Evolutionary conservation across 2,113 vertebrate species (phyloP).

Genomic region (Brachirus orientalis): DNA sequence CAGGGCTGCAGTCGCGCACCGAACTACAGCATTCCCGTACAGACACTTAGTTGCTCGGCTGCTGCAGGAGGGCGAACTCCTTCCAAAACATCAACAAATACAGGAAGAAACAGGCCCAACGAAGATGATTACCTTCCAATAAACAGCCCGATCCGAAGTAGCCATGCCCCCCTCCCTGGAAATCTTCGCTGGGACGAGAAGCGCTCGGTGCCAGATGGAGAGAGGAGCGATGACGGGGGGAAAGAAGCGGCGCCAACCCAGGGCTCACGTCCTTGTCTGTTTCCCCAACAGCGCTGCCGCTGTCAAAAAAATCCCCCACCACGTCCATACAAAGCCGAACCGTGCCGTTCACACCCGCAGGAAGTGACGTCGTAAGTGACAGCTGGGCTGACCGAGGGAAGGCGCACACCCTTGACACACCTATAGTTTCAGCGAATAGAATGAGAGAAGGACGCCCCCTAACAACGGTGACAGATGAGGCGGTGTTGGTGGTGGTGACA

Average conservation of each 20-base stretch:
- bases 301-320: slow-evolving; percentile 81
- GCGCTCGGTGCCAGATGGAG: slow-evolving; percentile 18
- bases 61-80: slow-evolving; percentile 24
- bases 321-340: slow-evolving; percentile 64
- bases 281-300: slow-evolving; percentile 64
- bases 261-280: slow-evolving; percentile 64
- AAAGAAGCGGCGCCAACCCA: slow-evolving; percentile 25
- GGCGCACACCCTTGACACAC: slow-evolving; percentile 79
- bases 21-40: slow-evolving; percentile 18
- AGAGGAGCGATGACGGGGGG: not conserved
- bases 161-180: slow-evolving; percentile 59
- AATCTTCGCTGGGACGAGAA: slow-evolving; percentile 13
- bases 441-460: slow-evolving; percentile 62
- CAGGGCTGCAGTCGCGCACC: slow-evolving; percentile 1
- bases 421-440: slow-evolving; percentile 78
- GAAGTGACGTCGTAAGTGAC: slow-evolving; percentile 76
- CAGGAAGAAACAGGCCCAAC: slow-evolving; percentile 19
- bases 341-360: slow-evolving; percentile 60
- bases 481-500: too few relatives aligned
- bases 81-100: not conserved
- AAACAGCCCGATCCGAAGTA: slow-evolving; percentile 44
- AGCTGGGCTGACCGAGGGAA: slow-evolving; percentile 9
- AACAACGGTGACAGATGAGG: slow-evolving; percentile 12
- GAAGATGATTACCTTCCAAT: slow-evolving; percentile 59
- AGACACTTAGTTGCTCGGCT: slow-evolving; percentile 13